phyloP scores from a whole-genome alignment of 2,888 invertebrate genomes.

The Catotricha subobsoleta region DNA sequence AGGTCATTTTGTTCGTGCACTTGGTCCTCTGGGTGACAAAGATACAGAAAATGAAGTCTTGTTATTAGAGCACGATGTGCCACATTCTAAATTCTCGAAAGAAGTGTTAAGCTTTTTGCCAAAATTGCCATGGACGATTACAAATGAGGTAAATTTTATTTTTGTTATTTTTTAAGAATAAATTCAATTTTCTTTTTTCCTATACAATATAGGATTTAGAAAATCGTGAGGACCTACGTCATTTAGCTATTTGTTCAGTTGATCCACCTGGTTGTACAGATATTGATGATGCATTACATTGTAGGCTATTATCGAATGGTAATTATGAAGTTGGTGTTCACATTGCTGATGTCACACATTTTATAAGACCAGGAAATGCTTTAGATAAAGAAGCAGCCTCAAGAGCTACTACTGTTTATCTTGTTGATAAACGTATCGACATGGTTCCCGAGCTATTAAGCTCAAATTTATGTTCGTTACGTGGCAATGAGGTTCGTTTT shows the following conservation, averaged over 20 bases:
- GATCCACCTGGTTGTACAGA: constrained; percentile 99
- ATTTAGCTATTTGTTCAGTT: constrained; percentile 79
- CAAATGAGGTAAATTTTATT: constrained; percentile 43
- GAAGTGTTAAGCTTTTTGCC: constrained; percentile 86
- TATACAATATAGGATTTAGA: constrained; percentile 42
- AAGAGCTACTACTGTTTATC: constrained; percentile 92
- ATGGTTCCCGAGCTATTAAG: constrained; percentile 84
- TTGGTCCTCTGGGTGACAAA: constrained; percentile 86
- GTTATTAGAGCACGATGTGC: constrained; percentile 89
- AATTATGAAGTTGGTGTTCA: constrained; percentile 85
- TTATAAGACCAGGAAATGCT: constrained; percentile 82
- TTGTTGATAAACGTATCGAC: constrained; percentile 81
- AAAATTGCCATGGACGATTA: constrained; percentile 72
- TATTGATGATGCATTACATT: constrained; percentile 96
- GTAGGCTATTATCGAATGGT: constrained; percentile 51
- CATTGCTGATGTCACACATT: constrained; percentile 97
- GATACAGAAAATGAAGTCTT: constrained; percentile 94
- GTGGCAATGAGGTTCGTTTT: constrained; percentile 76
- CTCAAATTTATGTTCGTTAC: constrained; percentile 87
- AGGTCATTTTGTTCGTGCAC: constrained; percentile 87
- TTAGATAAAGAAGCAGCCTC: constrained; percentile 82
- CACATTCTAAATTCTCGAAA: constrained; percentile 87
- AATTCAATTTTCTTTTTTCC: constrained; percentile 9
- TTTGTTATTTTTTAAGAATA: neutral
- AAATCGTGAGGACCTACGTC: constrained; percentile 66